A percentile compares a stretch with the other conserved stretches of the same genome.
Conservation (phyloP, 2,113 vertebrate genomes). For the Antechinus stuartii region DNA sequence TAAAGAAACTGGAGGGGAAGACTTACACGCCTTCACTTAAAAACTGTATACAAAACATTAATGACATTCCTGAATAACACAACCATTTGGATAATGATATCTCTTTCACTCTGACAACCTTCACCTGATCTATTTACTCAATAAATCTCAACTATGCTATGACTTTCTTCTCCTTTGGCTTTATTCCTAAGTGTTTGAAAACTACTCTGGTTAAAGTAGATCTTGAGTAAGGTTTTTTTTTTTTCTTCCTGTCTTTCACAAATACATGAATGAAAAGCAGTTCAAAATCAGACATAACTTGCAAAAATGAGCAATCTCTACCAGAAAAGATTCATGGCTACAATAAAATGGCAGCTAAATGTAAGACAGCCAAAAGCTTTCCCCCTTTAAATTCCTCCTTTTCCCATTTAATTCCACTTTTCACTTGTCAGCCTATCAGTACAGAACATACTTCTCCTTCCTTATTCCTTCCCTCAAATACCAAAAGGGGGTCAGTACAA, state of each 20-base stretch:
- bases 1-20: background rate
- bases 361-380: constrained; percentile 23
- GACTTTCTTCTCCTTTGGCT: background rate
- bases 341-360: background rate
- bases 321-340: background rate
- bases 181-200: background rate
- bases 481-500: background rate
- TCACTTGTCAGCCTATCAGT: constrained; percentile 16
- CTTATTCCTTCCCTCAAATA: background rate
- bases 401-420: constrained; percentile 27
- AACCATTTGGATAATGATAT: background rate
- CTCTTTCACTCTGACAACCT: background rate
- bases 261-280: background rate
- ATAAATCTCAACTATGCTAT: background rate
- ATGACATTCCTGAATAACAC: background rate
- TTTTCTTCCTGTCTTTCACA: background rate
- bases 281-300: background rate
- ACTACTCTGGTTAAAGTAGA: background rate
- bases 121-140: background rate
- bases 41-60: background rate
- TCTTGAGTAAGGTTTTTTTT: background rate
- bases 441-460: constrained; percentile 17
- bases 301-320: background rate
- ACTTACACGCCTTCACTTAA: background rate
- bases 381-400: background rate